A percentile compares a stretch with the other conserved stretches of the same genome.
Evolutionary conservation across 2,888 invertebrate species (phyloP).

Genomic region (Operophtera brumata): DNA sequence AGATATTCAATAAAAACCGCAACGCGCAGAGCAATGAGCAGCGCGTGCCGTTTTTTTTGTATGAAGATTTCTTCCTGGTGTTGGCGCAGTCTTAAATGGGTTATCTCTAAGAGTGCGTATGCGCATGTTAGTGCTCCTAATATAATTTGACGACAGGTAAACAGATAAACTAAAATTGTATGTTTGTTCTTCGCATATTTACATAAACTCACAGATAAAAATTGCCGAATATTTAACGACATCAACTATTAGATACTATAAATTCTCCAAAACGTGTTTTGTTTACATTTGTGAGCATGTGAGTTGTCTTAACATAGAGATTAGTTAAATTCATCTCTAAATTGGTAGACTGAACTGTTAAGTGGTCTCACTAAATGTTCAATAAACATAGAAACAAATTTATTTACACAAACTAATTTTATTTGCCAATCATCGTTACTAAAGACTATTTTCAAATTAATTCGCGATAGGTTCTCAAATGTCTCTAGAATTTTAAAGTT

Average conservation of each 20-base stretch:
- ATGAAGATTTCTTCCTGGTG: no score
- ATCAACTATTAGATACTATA: neutral
- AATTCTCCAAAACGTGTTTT: neutral
- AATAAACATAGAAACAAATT: constrained; percentile 28
- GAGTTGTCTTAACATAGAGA: neutral
- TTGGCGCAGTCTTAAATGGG: no score
- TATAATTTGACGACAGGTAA: constrained; percentile 3
- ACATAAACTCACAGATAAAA: neutral
- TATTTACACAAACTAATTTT: constrained; percentile 26
- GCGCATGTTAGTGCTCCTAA: neutral
- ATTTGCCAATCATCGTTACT: constrained; percentile 32
- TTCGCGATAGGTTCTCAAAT: no score
- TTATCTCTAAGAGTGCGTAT: neutral
- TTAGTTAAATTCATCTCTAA: neutral
- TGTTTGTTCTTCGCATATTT: constrained; percentile 2
- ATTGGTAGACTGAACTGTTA: constrained; percentile 1
- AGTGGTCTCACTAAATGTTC: constrained; percentile 36
- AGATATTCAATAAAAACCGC: no score
- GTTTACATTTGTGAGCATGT: neutral
- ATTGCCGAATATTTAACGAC: constrained; percentile 12
- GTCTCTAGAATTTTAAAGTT: no score
- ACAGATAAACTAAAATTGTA: constrained; percentile 2
- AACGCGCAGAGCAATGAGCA: no score
- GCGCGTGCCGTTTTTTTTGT: no score
- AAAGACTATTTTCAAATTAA: constrained; percentile 59